Evolutionary conservation across 2,888 invertebrate species (phyloP).

Genomic region (Idaea aversata): DNA sequence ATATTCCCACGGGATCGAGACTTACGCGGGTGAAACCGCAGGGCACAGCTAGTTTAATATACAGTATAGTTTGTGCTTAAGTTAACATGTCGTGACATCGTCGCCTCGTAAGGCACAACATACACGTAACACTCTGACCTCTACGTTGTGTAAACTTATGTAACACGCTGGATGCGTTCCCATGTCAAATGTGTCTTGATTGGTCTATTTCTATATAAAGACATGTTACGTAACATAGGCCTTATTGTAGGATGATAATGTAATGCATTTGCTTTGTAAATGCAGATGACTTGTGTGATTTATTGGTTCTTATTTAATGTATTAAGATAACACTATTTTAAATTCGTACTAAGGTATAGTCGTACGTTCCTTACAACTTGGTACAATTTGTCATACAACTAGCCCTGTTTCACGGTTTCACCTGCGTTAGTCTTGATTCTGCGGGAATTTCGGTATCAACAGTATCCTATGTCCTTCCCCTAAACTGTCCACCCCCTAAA

Average conservation of each 20-base stretch:
- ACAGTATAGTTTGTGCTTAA: slow-evolving; percentile 8
- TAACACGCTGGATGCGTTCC: slow-evolving; percentile 40
- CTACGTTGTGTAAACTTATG: slow-evolving; percentile 46
- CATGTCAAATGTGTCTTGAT: slow-evolving; percentile 41
- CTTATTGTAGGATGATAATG: slow-evolving; percentile 7
- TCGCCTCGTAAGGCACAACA: slow-evolving; percentile 34
- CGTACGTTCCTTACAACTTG: too few species aligned
- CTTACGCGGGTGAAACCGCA: too few species aligned
- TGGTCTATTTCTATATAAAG: slow-evolving; percentile 22
- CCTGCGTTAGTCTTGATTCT: too few species aligned
- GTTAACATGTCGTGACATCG: slow-evolving; percentile 28
- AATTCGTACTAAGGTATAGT: too few species aligned
- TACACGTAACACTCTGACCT: slow-evolving; percentile 61
- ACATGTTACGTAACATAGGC: slow-evolving; percentile 22
- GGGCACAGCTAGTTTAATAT: too few species aligned
- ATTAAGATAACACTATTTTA: too few species aligned
- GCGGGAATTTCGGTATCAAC: too few species aligned
- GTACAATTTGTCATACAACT: too few species aligned
- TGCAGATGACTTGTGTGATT: slow-evolving; percentile 13
- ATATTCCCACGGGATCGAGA: too few species aligned
- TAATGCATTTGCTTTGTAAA: slow-evolving; percentile 19
- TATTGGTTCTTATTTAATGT: not conserved
- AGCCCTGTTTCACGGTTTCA: too few species aligned
- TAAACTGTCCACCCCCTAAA: too few species aligned
- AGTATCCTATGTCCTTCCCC: too few species aligned